Evolutionary conservation across 2,888 invertebrate genomes (phyloP).

Genomic region (Apodemia hepburni): DNA sequence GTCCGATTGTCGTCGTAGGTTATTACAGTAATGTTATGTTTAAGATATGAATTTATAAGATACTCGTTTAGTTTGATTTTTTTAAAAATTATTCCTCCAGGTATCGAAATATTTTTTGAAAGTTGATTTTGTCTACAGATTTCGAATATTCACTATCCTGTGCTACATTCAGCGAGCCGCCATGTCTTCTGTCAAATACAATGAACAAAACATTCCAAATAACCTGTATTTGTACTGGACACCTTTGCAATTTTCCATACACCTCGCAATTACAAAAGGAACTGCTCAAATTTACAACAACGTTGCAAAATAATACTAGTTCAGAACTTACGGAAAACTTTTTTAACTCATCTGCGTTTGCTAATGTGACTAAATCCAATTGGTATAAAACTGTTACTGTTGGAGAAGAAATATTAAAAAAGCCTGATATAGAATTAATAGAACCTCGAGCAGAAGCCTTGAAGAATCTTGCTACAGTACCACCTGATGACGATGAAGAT

Average conservation of each 20-base stretch:
- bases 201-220: constrained; percentile 45
- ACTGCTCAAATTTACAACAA: constrained; percentile 48
- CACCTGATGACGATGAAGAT: constrained; percentile 70
- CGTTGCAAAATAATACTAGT: constrained; percentile 35
- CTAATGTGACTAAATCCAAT: constrained; percentile 43
- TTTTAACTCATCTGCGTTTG: constrained; percentile 45
- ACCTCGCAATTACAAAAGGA: constrained; percentile 44
- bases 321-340: constrained; percentile 45
- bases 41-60: too few species aligned
- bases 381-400: constrained; percentile 39
- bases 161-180: constrained; percentile 37
- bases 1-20: too few species aligned
- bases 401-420: neutral
- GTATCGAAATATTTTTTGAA: neutral
- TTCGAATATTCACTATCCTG: constrained; percentile 53
- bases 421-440: neutral
- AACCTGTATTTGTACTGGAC: constrained; percentile 52
- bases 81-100: too few species aligned
- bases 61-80: too few species aligned
- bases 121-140: constrained; percentile 43
- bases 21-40: too few species aligned
- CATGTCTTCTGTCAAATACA: constrained; percentile 48
- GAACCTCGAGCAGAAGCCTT: constrained; percentile 56
- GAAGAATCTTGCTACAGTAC: constrained; percentile 57
- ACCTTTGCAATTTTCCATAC: constrained; percentile 61